Percentiles rank a stretch among this genome's conserved stretches.
These are phyloP conservation scores for Hirundichthys speculiger DNA, from an alignment of 2,113 vertebrate genomes.

Conservation along the genomic window DNA sequence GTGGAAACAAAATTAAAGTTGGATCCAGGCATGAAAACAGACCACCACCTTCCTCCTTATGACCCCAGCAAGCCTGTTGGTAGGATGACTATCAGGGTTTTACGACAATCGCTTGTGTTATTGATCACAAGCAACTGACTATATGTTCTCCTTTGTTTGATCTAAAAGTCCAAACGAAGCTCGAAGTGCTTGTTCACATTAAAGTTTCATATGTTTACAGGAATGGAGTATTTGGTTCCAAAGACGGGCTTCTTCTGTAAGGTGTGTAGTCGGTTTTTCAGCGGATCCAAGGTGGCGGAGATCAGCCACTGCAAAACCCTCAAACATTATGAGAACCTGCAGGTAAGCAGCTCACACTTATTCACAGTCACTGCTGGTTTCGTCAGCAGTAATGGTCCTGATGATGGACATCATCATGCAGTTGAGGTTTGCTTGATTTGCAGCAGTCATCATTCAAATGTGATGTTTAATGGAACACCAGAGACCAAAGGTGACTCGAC, in stretches of 20 bases:
- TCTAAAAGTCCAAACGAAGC: too few relatives aligned
- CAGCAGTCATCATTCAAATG: too few relatives aligned
- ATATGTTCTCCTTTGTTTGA: too few relatives aligned
- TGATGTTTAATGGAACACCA: too few relatives aligned
- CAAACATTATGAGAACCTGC: conserved; percentile 71
- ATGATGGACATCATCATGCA: too few relatives aligned
- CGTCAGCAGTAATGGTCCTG: too few relatives aligned
- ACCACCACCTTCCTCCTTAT: conserved; percentile 46
- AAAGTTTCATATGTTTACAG: conserved; percentile 35
- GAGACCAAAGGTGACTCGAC: too few relatives aligned
- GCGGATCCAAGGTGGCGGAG: conserved; percentile 54
- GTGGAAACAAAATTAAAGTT: neutral
- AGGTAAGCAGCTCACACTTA: conserved; percentile 34
- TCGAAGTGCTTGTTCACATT: too few relatives aligned
- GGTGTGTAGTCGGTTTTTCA: conserved; percentile 72
- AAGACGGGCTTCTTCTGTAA: conserved; percentile 78
- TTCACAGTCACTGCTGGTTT: too few relatives aligned
- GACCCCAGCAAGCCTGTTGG: conserved; percentile 66
- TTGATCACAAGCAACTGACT: too few relatives aligned
- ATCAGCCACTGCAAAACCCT: conserved; percentile 69
- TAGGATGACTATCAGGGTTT: conserved; percentile 18
- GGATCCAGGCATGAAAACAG: neutral
- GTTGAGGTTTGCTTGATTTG: too few relatives aligned
- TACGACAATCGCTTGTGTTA: too few relatives aligned
- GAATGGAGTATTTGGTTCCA: conserved; percentile 73